A percentile compares a stretch with the other conserved stretches of the same genome.
These are phyloP conservation scores for Oceanites oceanicus DNA, from an alignment of 2,113 vertebrate genomes.

Conservation along the genomic window DNA sequence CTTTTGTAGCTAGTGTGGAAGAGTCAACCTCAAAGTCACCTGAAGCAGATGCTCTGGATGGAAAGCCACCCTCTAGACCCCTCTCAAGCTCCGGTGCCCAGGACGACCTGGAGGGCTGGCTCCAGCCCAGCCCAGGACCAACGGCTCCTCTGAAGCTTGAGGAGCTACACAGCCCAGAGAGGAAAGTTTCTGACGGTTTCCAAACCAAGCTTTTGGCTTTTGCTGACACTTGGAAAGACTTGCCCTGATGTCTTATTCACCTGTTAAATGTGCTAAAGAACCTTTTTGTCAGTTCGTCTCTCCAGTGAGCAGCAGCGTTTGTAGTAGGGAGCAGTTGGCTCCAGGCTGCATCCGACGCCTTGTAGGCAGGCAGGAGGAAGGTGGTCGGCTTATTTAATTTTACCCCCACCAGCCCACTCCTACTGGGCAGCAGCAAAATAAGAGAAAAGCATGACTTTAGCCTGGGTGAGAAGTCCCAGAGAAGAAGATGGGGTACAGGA, in stretches of 20 bases:
- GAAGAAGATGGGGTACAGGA: background rate
- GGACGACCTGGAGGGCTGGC: constrained; percentile 16
- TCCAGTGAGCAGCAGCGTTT: constrained; percentile 4
- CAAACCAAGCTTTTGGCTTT: constrained; percentile 67
- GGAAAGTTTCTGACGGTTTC: constrained; percentile 61
- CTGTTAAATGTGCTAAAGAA: constrained; percentile 62
- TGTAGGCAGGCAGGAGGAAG: background rate
- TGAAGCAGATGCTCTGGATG: background rate
- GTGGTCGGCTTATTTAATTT: background rate
- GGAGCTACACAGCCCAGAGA: constrained; percentile 31
- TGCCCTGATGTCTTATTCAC: constrained; percentile 69
- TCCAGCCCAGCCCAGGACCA: constrained; percentile 27
- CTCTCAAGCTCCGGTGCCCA: constrained; percentile 8
- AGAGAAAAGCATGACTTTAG: background rate
- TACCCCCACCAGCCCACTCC: background rate
- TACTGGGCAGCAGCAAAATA: background rate
- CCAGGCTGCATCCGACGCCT: background rate
- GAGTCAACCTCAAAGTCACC: background rate
- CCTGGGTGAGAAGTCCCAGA: background rate
- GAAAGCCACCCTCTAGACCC: background rate
- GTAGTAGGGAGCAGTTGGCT: background rate
- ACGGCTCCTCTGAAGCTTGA: constrained; percentile 11
- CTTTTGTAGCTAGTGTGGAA: background rate
- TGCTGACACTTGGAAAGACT: constrained; percentile 51
- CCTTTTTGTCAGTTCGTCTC: background rate